Conservation (phyloP, 2,888 invertebrate species). For the Pterostichus niger region DNA sequence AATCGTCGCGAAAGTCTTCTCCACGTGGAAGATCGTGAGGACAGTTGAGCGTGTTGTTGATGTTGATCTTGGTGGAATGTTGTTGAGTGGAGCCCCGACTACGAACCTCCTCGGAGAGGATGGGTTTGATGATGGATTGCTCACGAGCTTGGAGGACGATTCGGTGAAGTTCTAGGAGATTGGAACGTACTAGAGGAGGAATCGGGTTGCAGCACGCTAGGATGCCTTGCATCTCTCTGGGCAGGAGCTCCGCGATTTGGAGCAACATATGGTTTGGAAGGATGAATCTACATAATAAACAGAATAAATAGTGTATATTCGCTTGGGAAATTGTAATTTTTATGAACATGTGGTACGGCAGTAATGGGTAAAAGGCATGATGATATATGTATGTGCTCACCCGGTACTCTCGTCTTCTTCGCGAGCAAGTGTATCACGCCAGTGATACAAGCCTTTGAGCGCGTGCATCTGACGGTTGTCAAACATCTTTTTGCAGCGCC, state of each 20-base stretch:
- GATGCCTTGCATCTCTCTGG: constrained; percentile 95
- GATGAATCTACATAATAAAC: constrained; percentile 84
- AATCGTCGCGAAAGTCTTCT: constrained; percentile 79
- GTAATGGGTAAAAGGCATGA: too few species aligned
- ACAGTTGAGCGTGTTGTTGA: constrained; percentile 80
- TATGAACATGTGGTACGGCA: constrained; percentile 18
- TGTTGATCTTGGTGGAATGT: constrained; percentile 76
- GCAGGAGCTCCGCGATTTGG: constrained; percentile 91
- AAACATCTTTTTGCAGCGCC: constrained; percentile 88
- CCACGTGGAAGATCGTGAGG: constrained; percentile 81
- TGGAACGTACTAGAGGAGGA: constrained; percentile 84
- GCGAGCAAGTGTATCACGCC: constrained; percentile 93
- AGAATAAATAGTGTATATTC: too few species aligned
- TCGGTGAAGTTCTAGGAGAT: constrained; percentile 81
- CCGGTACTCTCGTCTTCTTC: constrained; percentile 94
- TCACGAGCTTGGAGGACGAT: constrained; percentile 86
- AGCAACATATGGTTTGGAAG: constrained; percentile 98
- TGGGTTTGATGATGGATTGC: constrained; percentile 82
- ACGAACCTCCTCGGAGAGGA: constrained; percentile 76
- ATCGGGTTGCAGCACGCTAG: constrained; percentile 95
- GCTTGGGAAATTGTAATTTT: too few species aligned
- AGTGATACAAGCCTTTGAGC: constrained; percentile 88
- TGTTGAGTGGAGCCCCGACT: constrained; percentile 73
- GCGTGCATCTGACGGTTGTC: constrained; percentile 92
- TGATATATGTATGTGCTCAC: constrained; percentile 74